Conservation (phyloP, 2,113 vertebrate genomes). For the Amazona vittata region DNA sequence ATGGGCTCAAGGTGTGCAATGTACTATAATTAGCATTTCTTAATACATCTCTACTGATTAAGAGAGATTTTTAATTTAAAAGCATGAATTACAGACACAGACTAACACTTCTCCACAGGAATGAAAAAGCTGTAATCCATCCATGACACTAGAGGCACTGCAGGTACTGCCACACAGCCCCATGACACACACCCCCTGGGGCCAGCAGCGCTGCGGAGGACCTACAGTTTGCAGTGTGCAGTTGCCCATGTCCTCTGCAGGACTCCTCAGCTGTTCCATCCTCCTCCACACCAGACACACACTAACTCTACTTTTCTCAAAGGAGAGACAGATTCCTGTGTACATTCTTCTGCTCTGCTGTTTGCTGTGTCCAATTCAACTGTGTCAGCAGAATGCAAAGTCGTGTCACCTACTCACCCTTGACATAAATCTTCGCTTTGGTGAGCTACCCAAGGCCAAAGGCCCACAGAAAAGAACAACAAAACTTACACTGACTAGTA, state of each 20-base stretch:
- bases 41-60: not conserved
- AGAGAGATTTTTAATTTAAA: not conserved
- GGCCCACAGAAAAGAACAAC: not conserved
- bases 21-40: not conserved
- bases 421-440: not conserved
- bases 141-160: no score
- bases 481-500: not conserved
- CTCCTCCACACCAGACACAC: not conserved
- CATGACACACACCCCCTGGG: no score
- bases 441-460: not conserved
- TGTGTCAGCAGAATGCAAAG: not conserved
- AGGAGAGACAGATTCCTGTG: not conserved
- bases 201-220: rapidly evolving
- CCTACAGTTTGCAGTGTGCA: not conserved
- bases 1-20: rapidly evolving
- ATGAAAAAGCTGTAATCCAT: not conserved
- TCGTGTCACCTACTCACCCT: rapidly evolving
- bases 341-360: rapidly evolving
- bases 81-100: not conserved
- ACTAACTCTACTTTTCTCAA: not conserved
- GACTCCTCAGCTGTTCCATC: not conserved
- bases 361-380: not conserved
- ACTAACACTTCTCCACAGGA: not conserved
- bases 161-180: not conserved
- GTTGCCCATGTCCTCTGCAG: not conserved